Base-by-base conservation (phyloP, 2,113 vertebrate genomes). In the Heptranchias perlo region DNA sequence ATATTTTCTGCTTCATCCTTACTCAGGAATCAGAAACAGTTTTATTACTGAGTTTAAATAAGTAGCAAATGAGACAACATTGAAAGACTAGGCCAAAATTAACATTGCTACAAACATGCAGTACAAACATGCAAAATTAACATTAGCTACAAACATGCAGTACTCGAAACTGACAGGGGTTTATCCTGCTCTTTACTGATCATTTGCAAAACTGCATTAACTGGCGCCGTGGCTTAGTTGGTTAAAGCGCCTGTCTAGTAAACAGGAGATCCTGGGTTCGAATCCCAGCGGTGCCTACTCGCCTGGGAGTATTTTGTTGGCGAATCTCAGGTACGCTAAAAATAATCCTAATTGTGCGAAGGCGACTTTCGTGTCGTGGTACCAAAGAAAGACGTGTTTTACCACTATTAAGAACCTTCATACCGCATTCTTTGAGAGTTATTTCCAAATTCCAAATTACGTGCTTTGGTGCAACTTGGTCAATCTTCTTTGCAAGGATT, bases 261-360 rank as follows among this genome's bases (percentile, higher is more conserved):
- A 82, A 82, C 76, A 82, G 76, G 76, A 82, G 76, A 82, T 82
- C 76, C 76, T 82, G 76, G 44, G 76, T 82, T 82, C 76, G 31
- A 82, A 82, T 82, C 76, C 44, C 76, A 82, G 76, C 76, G 76
- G 76, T 82, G 76, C 76, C 76, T 82, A 1, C 1, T 13, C 3
- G 4, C 2, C 2, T 1, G 0, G 31, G 6, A 23, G 4, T 3
- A 23, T 93, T 93, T 62, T 93, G 89, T n/a, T 93, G 4, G 47
- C 23, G 2, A 7, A 87, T 3, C 39, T 82, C 14, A 82, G 13
- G 78, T 16, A 47, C 44, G n/a, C 35, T 44, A 10, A 14, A 78
- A 82, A 82, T 44, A 39, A 18, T 18, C 14, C 13, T 78, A 39
- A 82, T 44, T 82, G 14, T 21, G 76, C 13, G 76, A 82, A 82